Percentiles rank a stretch among this genome's conserved stretches.
phyloP scores from a whole-genome alignment of 1,140 invertebrate species.

The Anastatus disparis region DNA sequence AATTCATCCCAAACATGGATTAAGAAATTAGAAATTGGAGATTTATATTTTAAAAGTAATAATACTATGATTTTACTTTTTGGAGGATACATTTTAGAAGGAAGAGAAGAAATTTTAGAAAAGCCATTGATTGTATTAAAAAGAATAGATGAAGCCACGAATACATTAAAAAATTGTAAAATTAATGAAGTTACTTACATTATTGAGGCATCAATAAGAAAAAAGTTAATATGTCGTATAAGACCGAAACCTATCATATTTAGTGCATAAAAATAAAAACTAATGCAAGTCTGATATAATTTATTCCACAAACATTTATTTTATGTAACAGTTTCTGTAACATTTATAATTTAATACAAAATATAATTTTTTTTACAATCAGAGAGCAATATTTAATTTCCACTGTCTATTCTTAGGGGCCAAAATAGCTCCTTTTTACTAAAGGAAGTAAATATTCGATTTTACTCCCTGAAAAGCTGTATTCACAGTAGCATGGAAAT shows the following conservation, averaged over 20 bases:
- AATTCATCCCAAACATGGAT: background rate
- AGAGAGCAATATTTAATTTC: no score
- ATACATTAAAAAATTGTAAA: background rate
- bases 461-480: no score
- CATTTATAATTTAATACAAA: no score
- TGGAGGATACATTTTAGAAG: conserved; percentile 17
- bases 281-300: no score
- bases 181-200: background rate
- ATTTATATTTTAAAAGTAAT: conserved; percentile 3
- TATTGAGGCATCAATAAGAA: conserved; percentile 6
- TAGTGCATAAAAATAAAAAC: background rate
- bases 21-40: background rate
- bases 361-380: no score
- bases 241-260: conserved; percentile 14
- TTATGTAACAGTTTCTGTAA: no score
- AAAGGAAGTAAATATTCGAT: no score
- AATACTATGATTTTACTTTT: conserved; percentile 8
- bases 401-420: no score
- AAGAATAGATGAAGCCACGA: background rate
- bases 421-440: no score
- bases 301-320: no score
- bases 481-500: no score
- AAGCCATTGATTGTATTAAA: conserved; percentile 21
- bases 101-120: conserved; percentile 11
- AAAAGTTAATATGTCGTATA: conserved; percentile 18